Conservation (phyloP, 2,797 vertebrate genomes). For the Chiloscyllium punctatum region DNA sequence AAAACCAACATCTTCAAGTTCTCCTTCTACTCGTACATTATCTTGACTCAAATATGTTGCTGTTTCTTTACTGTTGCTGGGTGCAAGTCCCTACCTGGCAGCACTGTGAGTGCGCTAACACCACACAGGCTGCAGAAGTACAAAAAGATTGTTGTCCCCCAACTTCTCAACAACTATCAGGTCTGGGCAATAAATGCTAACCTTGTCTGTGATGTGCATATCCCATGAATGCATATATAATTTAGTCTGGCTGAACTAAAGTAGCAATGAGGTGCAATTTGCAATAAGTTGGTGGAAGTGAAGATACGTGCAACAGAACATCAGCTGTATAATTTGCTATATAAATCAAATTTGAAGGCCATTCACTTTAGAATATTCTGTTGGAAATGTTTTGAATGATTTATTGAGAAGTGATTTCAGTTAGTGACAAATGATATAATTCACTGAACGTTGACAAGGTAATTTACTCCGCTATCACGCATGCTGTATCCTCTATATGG, state of each 20-base stretch:
- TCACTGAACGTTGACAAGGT: not conserved
- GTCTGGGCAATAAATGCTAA: not conserved
- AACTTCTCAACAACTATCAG: not conserved
- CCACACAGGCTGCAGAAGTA: not conserved
- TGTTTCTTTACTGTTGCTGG: not conserved
- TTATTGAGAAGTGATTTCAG: constrained; percentile 12
- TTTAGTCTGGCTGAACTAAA: not conserved
- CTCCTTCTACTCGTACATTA: not conserved
- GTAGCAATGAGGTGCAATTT: not conserved
- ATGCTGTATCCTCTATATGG: not conserved
- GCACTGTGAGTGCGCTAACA: not conserved
- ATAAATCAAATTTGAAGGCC: not conserved
- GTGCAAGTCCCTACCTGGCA: not conserved
- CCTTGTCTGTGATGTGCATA: not conserved
- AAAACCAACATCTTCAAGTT: not conserved
- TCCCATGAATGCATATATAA: not conserved
- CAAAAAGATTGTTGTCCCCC: not conserved
- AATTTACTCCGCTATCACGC: not conserved
- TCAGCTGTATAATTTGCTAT: not conserved
- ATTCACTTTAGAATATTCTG: not conserved
- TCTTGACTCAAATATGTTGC: not conserved
- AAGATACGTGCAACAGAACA: not conserved
- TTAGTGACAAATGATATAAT: not conserved
- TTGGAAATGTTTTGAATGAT: not conserved
- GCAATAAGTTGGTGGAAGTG: not conserved